These are phyloP conservation scores for Neoseiulus cucumeris DNA, from an alignment of 1,140 invertebrate species.

Conservation along the genomic window DNA sequence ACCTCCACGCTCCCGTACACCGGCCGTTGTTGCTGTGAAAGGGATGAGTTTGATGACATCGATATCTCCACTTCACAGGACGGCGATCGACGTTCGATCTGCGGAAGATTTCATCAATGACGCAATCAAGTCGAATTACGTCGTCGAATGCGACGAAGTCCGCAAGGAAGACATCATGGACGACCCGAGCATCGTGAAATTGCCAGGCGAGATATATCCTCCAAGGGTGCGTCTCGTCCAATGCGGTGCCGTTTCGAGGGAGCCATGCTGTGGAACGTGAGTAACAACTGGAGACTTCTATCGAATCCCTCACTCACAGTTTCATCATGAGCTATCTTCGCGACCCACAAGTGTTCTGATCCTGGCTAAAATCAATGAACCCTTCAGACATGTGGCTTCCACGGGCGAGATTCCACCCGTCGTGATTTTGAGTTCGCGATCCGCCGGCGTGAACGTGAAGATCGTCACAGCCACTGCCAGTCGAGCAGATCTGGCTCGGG, in stretches of 20 bases:
- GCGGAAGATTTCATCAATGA: background rate
- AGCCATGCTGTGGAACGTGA: conserved; percentile 4
- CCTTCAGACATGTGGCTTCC: background rate
- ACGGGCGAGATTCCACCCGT: background rate
- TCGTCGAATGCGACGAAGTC: background rate
- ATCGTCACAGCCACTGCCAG: background rate
- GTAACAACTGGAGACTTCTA: too few species aligned
- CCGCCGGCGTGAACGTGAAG: background rate
- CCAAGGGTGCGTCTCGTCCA: background rate
- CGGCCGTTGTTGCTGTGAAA: background rate
- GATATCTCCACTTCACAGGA: background rate
- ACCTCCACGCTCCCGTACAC: background rate
- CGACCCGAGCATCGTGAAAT: background rate
- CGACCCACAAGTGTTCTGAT: too few species aligned
- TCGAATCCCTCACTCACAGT: too few species aligned
- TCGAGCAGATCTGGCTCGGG: background rate
- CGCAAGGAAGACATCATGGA: background rate
- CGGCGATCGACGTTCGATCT: background rate
- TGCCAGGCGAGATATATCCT: background rate
- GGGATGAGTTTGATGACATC: too few species aligned
- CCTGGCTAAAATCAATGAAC: too few species aligned
- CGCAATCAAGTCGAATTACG: background rate
- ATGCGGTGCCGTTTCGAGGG: background rate
- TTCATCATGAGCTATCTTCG: too few species aligned
- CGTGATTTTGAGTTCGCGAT: background rate